Evolutionary conservation across 2,113 vertebrate species (phyloP).

Genomic region (Macaca fascicularis): DNA sequence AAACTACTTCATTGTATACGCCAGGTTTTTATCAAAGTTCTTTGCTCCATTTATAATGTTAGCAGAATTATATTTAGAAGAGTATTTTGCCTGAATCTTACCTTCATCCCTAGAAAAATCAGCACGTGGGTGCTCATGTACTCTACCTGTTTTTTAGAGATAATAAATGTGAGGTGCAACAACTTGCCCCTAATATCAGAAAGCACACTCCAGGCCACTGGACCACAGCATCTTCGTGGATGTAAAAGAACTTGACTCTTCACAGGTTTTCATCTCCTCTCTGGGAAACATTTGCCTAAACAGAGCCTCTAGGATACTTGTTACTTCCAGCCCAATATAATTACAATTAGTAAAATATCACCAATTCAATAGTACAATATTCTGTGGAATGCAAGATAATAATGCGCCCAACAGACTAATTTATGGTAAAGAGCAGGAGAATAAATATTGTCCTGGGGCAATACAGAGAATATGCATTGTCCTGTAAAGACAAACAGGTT

Average conservation of each 20-base stretch:
- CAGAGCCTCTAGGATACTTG: not conserved
- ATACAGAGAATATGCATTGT: not conserved
- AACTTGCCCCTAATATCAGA: too few relatives aligned
- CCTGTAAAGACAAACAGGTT: not conserved
- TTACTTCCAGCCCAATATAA: not conserved
- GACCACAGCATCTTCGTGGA: too few relatives aligned
- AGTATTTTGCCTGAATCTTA: constrained; percentile 70
- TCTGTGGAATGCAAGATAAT: not conserved
- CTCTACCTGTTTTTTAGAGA: too few relatives aligned
- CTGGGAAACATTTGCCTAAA: too few relatives aligned
- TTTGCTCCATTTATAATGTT: constrained; percentile 66
- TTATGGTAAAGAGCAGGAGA: not conserved
- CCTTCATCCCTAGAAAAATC: constrained; percentile 61
- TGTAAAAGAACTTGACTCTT: too few relatives aligned
- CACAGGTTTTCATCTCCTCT: too few relatives aligned
- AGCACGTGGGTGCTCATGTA: too few relatives aligned
- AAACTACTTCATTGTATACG: constrained; percentile 48
- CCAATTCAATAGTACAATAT: not conserved
- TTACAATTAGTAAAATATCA: not conserved
- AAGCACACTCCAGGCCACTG: too few relatives aligned
- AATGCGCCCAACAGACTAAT: not conserved
- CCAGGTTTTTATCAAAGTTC: constrained; percentile 17
- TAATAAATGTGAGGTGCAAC: too few relatives aligned
- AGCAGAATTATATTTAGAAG: constrained; percentile 56
- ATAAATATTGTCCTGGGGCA: not conserved